Evolutionary conservation across 2,113 vertebrate genomes (phyloP).

Genomic region (Bettongia penicillata): DNA sequence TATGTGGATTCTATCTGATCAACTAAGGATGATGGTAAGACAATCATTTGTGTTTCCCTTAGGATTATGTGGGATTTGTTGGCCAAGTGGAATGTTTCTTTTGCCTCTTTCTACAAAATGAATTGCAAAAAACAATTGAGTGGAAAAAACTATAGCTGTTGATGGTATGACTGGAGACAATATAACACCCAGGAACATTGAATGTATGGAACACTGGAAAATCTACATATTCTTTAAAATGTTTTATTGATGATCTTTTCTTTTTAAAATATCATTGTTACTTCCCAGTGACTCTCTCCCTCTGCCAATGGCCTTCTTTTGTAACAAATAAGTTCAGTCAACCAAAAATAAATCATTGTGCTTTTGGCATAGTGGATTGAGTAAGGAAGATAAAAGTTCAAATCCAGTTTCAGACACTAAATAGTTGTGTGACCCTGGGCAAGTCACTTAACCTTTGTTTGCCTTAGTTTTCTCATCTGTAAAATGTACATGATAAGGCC

Average conservation of each 20-base stretch:
- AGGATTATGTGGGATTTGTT: not conserved
- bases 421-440: not conserved
- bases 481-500: not conserved
- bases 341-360: not conserved
- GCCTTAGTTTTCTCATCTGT: not conserved
- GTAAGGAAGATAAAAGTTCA: not conserved
- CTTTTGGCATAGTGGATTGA: not conserved
- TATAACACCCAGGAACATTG: not conserved
- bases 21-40: not conserved
- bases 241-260: not conserved
- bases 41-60: conserved; percentile 14
- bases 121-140: not conserved
- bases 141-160: not conserved
- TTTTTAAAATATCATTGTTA: not conserved
- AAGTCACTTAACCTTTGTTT: not conserved
- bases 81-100: not conserved
- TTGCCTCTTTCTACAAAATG: not conserved
- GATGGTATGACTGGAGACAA: not conserved
- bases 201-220: not conserved
- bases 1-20: not conserved
- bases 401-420: not conserved
- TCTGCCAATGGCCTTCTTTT: not conserved
- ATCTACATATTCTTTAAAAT: not conserved
- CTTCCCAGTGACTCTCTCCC: not conserved
- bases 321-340: not conserved